These are phyloP conservation scores for Cyanistes caeruleus DNA, from an alignment of 2,113 vertebrate species.

Conservation along the genomic window DNA sequence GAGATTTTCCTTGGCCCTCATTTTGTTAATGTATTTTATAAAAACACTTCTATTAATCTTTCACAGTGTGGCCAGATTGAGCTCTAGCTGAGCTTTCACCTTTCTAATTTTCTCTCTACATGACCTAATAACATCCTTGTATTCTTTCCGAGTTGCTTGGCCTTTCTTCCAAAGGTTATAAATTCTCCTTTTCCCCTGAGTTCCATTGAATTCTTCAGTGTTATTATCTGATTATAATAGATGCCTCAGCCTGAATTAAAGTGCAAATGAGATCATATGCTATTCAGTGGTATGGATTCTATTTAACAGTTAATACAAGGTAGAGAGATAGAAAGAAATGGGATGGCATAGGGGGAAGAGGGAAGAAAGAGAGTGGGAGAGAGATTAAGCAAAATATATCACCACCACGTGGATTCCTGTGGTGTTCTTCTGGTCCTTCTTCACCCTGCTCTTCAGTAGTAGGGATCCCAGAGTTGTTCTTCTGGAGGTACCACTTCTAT, in stretches of 20 bases:
- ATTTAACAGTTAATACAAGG: not conserved
- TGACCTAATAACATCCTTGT: not conserved
- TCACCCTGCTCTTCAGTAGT: not conserved
- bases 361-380: not conserved
- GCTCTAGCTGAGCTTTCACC: not conserved
- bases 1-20: not conserved
- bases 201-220: not conserved
- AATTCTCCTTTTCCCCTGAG: not conserved
- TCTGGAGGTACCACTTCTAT: not conserved
- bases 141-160: not conserved
- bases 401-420: fast-evolving
- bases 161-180: not conserved
- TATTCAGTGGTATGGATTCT: not conserved
- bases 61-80: not conserved
- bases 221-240: not conserved
- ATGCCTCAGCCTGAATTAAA: not conserved
- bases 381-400: not conserved
- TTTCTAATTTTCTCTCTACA: not conserved
- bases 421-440: not conserved
- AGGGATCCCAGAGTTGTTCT: not conserved
- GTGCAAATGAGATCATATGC: not conserved
- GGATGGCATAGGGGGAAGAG: fast-evolving
- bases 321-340: not conserved
- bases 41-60: not conserved
- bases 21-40: not conserved